Percentiles rank a stretch among this genome's conserved stretches.
phyloP scores from a whole-genome alignment of 1,140 invertebrate species.

The Apis cerana region DNA sequence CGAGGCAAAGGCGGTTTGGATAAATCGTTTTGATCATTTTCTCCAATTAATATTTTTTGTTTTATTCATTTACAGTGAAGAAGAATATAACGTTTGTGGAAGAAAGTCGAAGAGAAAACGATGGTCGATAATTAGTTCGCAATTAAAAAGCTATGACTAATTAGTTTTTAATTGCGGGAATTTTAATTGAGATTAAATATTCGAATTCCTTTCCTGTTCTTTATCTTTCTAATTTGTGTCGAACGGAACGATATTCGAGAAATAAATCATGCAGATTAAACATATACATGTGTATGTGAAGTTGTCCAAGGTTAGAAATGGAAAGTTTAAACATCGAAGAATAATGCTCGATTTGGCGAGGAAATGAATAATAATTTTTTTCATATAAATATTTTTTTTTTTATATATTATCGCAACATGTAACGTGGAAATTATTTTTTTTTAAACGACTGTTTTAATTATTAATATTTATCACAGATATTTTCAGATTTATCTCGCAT shows the following conservation, averaged over 20 bases:
- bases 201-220: background rate
- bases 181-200: background rate
- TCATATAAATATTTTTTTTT: background rate
- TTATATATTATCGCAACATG: background rate
- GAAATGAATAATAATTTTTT: background rate
- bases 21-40: background rate
- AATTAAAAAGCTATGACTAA: conserved; percentile 35
- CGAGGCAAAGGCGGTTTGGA: background rate
- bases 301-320: background rate
- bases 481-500: background rate
- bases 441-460: background rate
- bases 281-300: background rate
- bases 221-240: background rate
- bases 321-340: background rate
- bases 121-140: background rate
- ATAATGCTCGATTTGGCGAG: background rate
- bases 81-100: background rate
- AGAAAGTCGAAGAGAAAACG: background rate
- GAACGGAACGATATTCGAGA: background rate
- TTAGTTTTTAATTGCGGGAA: conserved; percentile 24
- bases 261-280: background rate
- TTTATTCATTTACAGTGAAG: background rate
- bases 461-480: background rate
- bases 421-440: background rate
- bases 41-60: too few relatives aligned